Evolutionary conservation across 2,888 invertebrate species (phyloP).

Genomic region (Zygogramma bicolorata): DNA sequence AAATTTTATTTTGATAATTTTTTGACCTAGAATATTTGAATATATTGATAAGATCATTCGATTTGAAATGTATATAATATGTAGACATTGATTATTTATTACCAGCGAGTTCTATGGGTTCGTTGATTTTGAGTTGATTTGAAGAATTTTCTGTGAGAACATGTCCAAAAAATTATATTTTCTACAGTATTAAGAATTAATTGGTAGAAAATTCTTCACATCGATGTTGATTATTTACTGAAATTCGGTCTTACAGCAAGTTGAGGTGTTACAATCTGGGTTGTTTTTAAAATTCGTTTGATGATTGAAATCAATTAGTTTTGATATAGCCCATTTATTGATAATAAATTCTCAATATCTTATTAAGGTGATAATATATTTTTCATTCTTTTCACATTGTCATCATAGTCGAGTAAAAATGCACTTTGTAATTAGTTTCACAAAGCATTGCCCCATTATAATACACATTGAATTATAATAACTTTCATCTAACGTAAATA

Average conservation of each 20-base stretch:
- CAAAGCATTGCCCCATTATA: too few species aligned
- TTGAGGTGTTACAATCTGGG: not conserved
- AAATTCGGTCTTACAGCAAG: not conserved
- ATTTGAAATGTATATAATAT: not conserved
- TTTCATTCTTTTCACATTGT: too few species aligned
- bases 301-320: too few species aligned
- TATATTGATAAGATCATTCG: not conserved
- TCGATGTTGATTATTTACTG: not conserved
- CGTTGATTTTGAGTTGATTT: not conserved
- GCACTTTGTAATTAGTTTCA: too few species aligned
- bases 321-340: too few species aligned
- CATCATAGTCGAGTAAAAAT: too few species aligned
- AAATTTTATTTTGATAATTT: constrained; percentile 11
- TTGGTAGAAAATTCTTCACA: not conserved
- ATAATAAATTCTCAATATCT: too few species aligned
- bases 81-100: not conserved
- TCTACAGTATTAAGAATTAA: not conserved
- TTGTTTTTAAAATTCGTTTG: not conserved
- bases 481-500: too few species aligned
- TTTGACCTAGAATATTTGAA: not conserved
- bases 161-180: not conserved
- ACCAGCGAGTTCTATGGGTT: not conserved
- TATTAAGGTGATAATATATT: too few species aligned
- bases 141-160: constrained; percentile 3
- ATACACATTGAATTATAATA: too few species aligned